phyloP scores from a whole-genome alignment of 2,113 vertebrate species.

The Rhadina sibilatrix region DNA sequence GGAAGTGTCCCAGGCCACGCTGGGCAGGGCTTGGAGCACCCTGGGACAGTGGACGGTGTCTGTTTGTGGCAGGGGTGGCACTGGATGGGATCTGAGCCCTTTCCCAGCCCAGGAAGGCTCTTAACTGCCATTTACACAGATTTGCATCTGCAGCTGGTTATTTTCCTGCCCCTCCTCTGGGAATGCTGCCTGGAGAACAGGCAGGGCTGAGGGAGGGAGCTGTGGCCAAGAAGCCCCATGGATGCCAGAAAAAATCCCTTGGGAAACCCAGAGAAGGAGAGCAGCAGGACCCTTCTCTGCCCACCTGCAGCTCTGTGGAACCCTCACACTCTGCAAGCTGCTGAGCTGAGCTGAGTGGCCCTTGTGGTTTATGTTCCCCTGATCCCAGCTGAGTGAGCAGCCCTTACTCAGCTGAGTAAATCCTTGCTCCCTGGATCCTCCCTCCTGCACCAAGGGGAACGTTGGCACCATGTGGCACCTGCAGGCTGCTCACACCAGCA shows the following conservation, averaged over 20 bases:
- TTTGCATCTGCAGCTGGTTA: slow-evolving; percentile 9
- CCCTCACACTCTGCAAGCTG: not conserved
- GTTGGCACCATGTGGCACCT: fast-evolving
- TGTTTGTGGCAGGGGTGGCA: not conserved
- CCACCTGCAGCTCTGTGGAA: not conserved
- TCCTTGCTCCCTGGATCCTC: not conserved
- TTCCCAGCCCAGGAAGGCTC: not conserved
- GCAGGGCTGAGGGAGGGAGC: not conserved
- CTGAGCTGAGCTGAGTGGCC: not conserved
- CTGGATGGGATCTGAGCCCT: not conserved
- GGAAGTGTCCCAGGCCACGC: fast-evolving
- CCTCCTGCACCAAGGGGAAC: not conserved
- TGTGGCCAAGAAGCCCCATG: fast-evolving
- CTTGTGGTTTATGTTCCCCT: not conserved
- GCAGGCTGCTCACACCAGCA: not conserved
- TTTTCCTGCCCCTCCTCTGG: not conserved
- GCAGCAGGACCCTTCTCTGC: too few species aligned
- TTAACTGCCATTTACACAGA: not conserved
- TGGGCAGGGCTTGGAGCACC: not conserved
- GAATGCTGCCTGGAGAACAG: not conserved
- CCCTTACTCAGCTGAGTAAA: not conserved
- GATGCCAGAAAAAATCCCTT: not conserved
- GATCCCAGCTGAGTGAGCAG: not conserved
- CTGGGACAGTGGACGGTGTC: not conserved
- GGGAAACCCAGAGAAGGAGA: not conserved